These are phyloP conservation scores for Geotrypetes seraphini DNA, from an alignment of 2,797 vertebrate genomes.

Conservation along the genomic window DNA sequence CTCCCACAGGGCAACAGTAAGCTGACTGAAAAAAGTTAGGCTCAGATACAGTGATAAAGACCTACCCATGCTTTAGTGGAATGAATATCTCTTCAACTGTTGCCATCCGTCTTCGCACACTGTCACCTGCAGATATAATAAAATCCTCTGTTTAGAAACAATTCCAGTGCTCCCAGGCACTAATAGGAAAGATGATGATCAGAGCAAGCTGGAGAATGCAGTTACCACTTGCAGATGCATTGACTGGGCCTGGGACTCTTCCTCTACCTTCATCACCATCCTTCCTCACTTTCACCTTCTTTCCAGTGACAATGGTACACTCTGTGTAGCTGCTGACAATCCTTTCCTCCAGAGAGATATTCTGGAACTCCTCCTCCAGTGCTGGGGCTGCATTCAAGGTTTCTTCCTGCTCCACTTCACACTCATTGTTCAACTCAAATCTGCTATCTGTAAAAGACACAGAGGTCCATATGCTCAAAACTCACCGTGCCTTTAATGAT, in stretches of 20 bases:
- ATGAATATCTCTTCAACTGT: conserved; percentile 86
- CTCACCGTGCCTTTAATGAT: too few species aligned
- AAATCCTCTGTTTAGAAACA: background rate
- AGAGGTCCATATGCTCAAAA: too few species aligned
- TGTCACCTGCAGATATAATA: conserved; percentile 55
- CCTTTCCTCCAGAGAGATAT: conserved; percentile 5
- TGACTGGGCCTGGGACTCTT: accelerated
- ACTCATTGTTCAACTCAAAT: conserved; percentile 25
- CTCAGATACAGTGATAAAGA: background rate
- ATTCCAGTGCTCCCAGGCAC: background rate
- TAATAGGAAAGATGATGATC: accelerated
- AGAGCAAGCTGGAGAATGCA: accelerated
- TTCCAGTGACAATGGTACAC: conserved; percentile 4
- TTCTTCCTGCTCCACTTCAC: conserved; percentile 29
- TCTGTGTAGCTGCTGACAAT: conserved; percentile 14
- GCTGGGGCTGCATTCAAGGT: conserved; percentile 16
- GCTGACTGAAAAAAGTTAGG: too few species aligned
- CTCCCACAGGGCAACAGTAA: background rate
- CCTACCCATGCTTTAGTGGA: conserved; percentile 81
- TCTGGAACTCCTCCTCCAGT: conserved; percentile 1
- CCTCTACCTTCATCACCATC: too few species aligned
- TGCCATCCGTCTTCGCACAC: conserved; percentile 73
- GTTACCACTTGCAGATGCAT: accelerated
- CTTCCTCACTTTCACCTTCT: conserved; percentile 15
- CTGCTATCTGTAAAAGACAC: conserved; percentile 26